Base-by-base conservation (phyloP, 2,797 vertebrate genomes). In the Apodemus agrarius region DNA sequence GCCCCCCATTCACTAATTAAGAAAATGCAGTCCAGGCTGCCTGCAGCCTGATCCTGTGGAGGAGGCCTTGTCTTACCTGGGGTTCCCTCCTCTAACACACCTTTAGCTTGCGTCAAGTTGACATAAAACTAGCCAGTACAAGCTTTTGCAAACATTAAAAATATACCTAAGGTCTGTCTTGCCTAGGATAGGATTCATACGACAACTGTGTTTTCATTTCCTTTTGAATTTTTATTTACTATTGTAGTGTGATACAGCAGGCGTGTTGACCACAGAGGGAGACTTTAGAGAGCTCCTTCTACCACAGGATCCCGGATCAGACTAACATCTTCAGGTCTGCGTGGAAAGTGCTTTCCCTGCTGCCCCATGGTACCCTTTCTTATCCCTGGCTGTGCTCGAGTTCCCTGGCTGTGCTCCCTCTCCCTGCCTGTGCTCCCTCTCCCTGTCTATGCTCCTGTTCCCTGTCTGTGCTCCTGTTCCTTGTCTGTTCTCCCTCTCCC, bases 361-460 rank as follows among this genome's bases (percentile, higher is more conserved):
- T 29, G 4, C 19, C 49, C 34, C n/a, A n/a, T 22, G 31, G 2
- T 0, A 4, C 0, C 37, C 26, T n/a, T 43, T 6, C 69, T 13
- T 24, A n/a, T 31, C 46, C 46, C 13, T 21, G 0, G 40, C 37
- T 9, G 17, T 34, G 75, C 37, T 31, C 80, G 79, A 11, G 4
- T 54, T 52, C 49, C 52, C 31, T 59, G 0, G 31, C 49, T 10
- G n/a, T 34, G 74, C n/a, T 29, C 79, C 83, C 16, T 4, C 16
- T 29, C 76, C 43, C 46, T 19, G 54, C 4, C 17, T 57, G 57
- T 57, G 57, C 57, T 57, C 57, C 57, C 57, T 0, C 21, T 31
- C 43, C 49, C 11, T 13, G 0, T 24, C 40, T 10, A 31, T 34
- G 74, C 31, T 29, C 74, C 83, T 3, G 2, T 49, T 46, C 46